Evolutionary conservation across 2,113 vertebrate species (phyloP).

Genomic region (Todiramphus saurophagus): DNA sequence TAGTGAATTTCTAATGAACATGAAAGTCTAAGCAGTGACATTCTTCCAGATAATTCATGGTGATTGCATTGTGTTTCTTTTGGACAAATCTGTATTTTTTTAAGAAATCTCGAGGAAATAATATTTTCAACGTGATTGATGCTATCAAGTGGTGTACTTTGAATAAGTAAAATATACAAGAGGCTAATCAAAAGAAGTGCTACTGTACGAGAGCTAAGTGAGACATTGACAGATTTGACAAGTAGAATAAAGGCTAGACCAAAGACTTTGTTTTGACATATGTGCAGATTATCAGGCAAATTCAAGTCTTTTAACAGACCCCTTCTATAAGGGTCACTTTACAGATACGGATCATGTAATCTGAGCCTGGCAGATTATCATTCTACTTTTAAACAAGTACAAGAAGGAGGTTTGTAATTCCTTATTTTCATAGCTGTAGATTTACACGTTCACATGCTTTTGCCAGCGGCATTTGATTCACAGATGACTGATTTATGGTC

Average conservation of each 20-base stretch:
- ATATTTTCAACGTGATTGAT: slow-evolving; percentile 15
- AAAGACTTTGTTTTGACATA: slow-evolving; percentile 15
- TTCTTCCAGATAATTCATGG: neutral
- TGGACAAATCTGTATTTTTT: neutral
- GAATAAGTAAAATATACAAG: slow-evolving; percentile 1
- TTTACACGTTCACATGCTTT: neutral
- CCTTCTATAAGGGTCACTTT: slow-evolving; percentile 46
- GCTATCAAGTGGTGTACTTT: slow-evolving; percentile 2
- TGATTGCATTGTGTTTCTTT: neutral
- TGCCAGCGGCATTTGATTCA: neutral
- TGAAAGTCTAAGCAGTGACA: neutral
- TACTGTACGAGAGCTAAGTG: neutral
- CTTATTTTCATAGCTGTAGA: slow-evolving; percentile 20
- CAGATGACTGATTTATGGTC: slow-evolving; percentile 6
- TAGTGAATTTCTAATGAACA: neutral
- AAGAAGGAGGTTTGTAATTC: slow-evolving; percentile 32
- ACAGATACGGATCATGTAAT: slow-evolving; percentile 65
- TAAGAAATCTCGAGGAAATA: neutral
- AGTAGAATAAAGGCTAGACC: neutral
- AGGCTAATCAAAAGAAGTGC: slow-evolving; percentile 14
- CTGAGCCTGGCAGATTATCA: slow-evolving; percentile 59
- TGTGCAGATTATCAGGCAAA: slow-evolving; percentile 1
- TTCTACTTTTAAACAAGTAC: slow-evolving; percentile 44
- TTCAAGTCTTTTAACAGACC: slow-evolving; percentile 2
- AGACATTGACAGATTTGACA: neutral